Percentiles rank a stretch among this genome's conserved stretches.
phyloP scores from a whole-genome alignment of 2,797 vertebrate genomes.

The Sciurus carolinensis region DNA sequence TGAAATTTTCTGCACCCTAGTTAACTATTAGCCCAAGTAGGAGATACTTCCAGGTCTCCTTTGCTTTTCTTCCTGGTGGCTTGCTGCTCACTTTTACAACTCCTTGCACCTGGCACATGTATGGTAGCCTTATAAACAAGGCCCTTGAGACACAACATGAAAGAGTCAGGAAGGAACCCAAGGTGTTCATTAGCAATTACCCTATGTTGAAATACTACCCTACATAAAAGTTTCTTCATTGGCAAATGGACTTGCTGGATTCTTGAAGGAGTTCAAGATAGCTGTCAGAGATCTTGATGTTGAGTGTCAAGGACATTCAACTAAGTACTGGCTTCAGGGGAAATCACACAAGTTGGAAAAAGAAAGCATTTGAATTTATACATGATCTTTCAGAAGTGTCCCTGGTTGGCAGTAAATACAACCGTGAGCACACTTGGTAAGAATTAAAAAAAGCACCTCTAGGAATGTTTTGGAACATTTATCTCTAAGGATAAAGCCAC shows the following conservation, averaged over 20 bases:
- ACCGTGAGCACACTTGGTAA: background rate
- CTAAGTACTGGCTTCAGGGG: slow-evolving; percentile 20
- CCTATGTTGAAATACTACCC: slow-evolving; percentile 32
- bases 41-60: background rate
- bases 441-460: background rate
- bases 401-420: background rate
- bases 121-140: background rate
- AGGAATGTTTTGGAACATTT: slow-evolving; percentile 15
- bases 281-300: background rate
- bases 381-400: background rate
- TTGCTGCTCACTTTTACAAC: background rate
- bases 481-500: background rate
- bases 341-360: background rate
- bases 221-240: slow-evolving; percentile 14
- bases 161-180: background rate
- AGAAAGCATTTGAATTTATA: background rate
- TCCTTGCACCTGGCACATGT: background rate
- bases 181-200: slow-evolving; percentile 39
- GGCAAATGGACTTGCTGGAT: slow-evolving; percentile 35
- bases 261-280: background rate
- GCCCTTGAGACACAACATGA: background rate
- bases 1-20: background rate
- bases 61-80: background rate
- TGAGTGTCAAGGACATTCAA: background rate
- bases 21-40: background rate